Base-by-base conservation (phyloP, 2,113 vertebrate genomes). In the Microcebus griseorufus region DNA sequence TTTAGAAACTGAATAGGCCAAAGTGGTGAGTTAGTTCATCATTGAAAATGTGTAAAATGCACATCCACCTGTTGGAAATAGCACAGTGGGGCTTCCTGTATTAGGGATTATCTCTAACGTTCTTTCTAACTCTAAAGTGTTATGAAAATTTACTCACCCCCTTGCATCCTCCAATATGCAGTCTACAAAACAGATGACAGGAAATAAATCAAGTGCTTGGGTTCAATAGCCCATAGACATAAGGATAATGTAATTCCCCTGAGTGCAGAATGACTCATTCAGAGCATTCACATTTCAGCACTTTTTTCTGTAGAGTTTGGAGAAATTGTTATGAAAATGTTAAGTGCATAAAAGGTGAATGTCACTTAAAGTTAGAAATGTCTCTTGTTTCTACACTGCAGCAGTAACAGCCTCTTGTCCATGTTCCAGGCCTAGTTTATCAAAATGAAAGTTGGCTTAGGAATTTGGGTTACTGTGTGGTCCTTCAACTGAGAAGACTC, bases 251-350 rank as follows among this genome's bases (percentile, higher is more conserved):
- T 88, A 90, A 96, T 96, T 82, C 72, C 51, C 88, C 65, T 91
- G 84, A 95, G 89, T 93, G 29, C 83, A 93, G 37, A 62, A 75
- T 88, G 81, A 95, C 78, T 96, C 92, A 92, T 86, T 86, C 53
- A 90, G 53, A 90, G 55, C 48, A 67, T 53, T 88, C 78, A 85
- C 55, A 60, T 81, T 53, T 94, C 73, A 89, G 48, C 48, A 79
- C 72, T 82, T 69, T 90, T 76, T 94, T 69, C 91, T 67, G 6
- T 87, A 73, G 51, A 88, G 80, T 93, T 80, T 90, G 29, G 76
- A 92, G 64, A 97, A 92, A 96, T 45, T 64, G 34, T 85, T 86
- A 96, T 58, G 72, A 93, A 97, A 97, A 95, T 79, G 39, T 78
- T 72, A 96, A 96, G 76, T 85, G 58, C 17, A 5, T 60, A 67